Evolutionary conservation across 92 coral and sea anemone genomes (phyloP).

Genomic region (Phenganax stokvisi): DNA sequence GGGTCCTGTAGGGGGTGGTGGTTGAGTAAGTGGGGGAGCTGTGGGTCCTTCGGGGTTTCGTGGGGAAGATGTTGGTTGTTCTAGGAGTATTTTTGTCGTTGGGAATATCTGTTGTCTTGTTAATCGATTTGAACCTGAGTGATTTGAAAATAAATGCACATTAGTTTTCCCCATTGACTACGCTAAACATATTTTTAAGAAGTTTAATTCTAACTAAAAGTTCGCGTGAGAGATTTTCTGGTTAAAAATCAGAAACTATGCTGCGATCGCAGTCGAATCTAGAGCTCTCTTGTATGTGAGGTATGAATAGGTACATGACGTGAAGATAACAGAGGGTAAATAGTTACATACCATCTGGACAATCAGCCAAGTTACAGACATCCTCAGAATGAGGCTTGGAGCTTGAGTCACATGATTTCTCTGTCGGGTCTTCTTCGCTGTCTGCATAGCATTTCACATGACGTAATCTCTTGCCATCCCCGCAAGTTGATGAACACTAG

Average conservation of each 20-base stretch:
- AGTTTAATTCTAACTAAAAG: too few relatives aligned
- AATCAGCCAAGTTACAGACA: slow-evolving; percentile 51
- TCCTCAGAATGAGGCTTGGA: slow-evolving; percentile 58
- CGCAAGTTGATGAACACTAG: slow-evolving; percentile 87
- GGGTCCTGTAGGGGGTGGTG: slow-evolving; percentile 11
- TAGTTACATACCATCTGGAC: slow-evolving; percentile 28
- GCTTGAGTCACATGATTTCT: slow-evolving; percentile 62
- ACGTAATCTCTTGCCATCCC: slow-evolving; percentile 64
- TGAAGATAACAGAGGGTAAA: too few relatives aligned
- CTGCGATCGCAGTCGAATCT: too few relatives aligned
- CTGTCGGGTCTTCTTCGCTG: slow-evolving; percentile 61
- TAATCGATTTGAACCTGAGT: too few relatives aligned
- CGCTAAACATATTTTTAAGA: too few relatives aligned
- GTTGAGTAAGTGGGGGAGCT: background rate
- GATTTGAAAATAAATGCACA: too few relatives aligned
- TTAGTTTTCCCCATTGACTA: too few relatives aligned
- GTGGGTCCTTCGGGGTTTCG: background rate
- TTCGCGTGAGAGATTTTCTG: too few relatives aligned
- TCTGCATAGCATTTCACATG: slow-evolving; percentile 78
- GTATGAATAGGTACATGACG: too few relatives aligned
- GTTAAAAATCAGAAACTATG: too few relatives aligned
- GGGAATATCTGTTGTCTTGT: too few relatives aligned
- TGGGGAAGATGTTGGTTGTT: background rate
- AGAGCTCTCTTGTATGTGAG: too few relatives aligned
- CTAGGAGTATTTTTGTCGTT: background rate